Evolutionary conservation across 2,113 vertebrate species (phyloP).

Genomic region (Laticauda colubrina): DNA sequence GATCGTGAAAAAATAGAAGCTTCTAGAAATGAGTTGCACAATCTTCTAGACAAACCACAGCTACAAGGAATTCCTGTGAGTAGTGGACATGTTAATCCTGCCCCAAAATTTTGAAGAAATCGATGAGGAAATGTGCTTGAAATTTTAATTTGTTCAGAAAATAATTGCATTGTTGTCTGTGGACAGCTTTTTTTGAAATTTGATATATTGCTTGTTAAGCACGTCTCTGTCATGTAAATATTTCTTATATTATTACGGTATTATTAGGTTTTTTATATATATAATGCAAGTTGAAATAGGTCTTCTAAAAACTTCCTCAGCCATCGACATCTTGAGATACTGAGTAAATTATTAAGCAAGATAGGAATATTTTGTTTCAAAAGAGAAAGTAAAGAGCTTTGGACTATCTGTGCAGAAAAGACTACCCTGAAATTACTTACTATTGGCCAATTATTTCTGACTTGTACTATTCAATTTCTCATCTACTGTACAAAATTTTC

Average conservation of each 20-base stretch:
- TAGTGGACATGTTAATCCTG: conserved; percentile 31
- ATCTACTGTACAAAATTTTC: not conserved
- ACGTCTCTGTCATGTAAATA: not conserved
- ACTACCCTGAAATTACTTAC: not conserved
- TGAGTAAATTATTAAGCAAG: not conserved
- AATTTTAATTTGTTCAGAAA: not conserved
- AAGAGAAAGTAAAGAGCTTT: not conserved
- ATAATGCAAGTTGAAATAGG: not conserved
- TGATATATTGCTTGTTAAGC: not conserved
- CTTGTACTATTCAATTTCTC: not conserved
- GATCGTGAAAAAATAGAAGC: conserved; percentile 97
- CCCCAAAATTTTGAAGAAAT: not conserved
- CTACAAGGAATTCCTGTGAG: conserved; percentile 98
- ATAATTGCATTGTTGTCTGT: not conserved
- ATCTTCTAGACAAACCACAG: conserved; percentile 97
- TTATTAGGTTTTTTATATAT: not conserved
- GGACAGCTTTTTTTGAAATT: not conserved
- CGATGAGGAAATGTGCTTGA: not conserved
- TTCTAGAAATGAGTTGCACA: conserved; percentile 96
- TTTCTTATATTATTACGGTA: not conserved
- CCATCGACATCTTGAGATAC: not conserved
- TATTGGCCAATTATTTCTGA: not conserved
- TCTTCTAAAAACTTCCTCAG: not conserved
- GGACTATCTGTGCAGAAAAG: not conserved
- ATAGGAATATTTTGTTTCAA: not conserved